Conservation (phyloP, 2,113 vertebrate genomes). For the Pleuronectes platessa region DNA sequence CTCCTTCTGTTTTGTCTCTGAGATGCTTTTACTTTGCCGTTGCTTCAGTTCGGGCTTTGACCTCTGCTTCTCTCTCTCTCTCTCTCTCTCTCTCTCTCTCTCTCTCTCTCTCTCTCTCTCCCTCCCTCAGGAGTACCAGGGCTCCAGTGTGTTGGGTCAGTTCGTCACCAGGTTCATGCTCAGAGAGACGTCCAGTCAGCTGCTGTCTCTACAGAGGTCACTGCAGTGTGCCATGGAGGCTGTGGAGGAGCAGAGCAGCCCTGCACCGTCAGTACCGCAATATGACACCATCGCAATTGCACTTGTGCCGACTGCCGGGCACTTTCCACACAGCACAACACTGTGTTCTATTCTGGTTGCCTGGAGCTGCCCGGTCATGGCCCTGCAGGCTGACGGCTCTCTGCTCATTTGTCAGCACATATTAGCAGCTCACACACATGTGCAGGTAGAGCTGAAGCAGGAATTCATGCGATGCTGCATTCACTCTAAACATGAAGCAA, state of each 20-base stretch:
- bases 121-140: conserved; percentile 89
- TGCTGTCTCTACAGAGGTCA: conserved; percentile 92
- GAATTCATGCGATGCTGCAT: no score
- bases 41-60: not conserved
- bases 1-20: not conserved
- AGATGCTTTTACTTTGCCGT: not conserved
- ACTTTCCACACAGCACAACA: not conserved
- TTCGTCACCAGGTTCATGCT: conserved; percentile 97
- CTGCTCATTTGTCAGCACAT: no score
- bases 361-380: not conserved
- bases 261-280: conserved; percentile 77
- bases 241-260: conserved; percentile 89
- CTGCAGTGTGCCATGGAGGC: conserved; percentile 95
- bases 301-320: not conserved
- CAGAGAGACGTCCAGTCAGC: conserved; percentile 92
- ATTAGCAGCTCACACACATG: no score
- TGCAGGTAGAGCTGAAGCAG: no score
- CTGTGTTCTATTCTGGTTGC: no score
- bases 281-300: not conserved
- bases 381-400: not conserved
- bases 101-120: not conserved
- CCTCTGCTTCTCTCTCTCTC: not conserved
- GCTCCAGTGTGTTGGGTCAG: conserved; percentile 92
- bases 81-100: conserved; percentile 5
- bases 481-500: no score